Conservation (phyloP, 2,888 invertebrate genomes). For the Apoderus coryli region DNA sequence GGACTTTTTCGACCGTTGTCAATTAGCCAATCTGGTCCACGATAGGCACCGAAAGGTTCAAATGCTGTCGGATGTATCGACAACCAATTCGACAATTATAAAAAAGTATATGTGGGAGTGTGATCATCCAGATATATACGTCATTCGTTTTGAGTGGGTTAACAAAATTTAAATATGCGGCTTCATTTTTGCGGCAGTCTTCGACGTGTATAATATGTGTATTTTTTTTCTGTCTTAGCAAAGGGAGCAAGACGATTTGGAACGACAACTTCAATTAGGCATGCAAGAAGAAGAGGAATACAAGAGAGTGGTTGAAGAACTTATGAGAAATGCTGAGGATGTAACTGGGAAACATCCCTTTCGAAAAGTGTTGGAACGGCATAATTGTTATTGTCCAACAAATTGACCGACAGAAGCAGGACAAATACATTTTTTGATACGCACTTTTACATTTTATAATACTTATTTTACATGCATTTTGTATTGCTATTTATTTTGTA, state of each 20-base stretch:
- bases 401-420: no score
- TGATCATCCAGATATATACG: no score
- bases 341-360: constrained; percentile 27
- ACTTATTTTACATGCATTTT: no score
- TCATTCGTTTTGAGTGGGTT: neutral
- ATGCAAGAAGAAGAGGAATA: constrained; percentile 27
- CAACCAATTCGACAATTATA: neutral
- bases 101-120: neutral
- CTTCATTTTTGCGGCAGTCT: no score
- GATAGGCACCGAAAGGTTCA: no score
- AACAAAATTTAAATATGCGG: neutral
- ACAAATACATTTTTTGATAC: constrained; percentile 5
- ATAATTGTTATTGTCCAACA: constrained; percentile 26
- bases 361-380: constrained; percentile 24
- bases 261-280: constrained; percentile 25
- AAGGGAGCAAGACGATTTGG: constrained; percentile 25
- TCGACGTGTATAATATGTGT: no score
- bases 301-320: constrained; percentile 22
- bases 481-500: no score
- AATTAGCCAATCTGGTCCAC: no score
- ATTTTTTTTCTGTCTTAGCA: constrained; percentile 20
- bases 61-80: no score
- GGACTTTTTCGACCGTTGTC: no score
- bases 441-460: neutral
- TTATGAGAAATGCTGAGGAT: constrained; percentile 20